Evolutionary conservation across 2,888 invertebrate genomes (phyloP), one percentile per base, ranked within the genome.

Genomic region (Gibbula magus): DNA sequence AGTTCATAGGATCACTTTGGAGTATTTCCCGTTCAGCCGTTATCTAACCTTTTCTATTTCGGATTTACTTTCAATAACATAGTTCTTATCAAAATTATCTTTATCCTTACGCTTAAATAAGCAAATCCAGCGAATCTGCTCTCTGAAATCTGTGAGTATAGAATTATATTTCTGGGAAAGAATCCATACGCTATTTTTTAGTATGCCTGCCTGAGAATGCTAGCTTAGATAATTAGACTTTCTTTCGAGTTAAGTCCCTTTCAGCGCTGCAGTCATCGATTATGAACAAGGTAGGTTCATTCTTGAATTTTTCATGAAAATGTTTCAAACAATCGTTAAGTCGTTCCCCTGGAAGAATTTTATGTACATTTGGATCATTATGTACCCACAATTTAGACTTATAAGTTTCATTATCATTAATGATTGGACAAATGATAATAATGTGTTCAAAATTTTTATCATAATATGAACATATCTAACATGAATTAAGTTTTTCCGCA

Each of bases 181-280:
- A n/a, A n/a, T n/a, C n/a, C n/a, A 84, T 10, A 82, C 80, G n/a
- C 79, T 80, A 73, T 81, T 78, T 39, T n/a, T 81, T 70, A 5
- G 81, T 77, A 25, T 84, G 84, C 56, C 83, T 51, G 3, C 79
- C 83, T 13, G 74, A 78, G 77, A 84, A 83, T 16, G 84, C 84
- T 13, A 84, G 45, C 25, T 81, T 77, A n/a, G 83, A 81, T 45
- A 84, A 75, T 81, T 80, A 81, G 51, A 79, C 81, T 77, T 79
- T 81, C 78, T 86, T 84, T 67, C 75, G 79, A 61, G 80, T 84
- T n/a, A n/a, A n/a, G n/a, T n/a, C n/a, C n/a, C n/a, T n/a, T n/a
- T n/a, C n/a, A n/a, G n/a, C n/a, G n/a, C 67, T 61, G 67, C 81
- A 83, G 78, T 85, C 82, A 73, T 84, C 83, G 18, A 84, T 83